Evolutionary conservation across 2,888 invertebrate species (phyloP).

Genomic region (Lobophora halterata): DNA sequence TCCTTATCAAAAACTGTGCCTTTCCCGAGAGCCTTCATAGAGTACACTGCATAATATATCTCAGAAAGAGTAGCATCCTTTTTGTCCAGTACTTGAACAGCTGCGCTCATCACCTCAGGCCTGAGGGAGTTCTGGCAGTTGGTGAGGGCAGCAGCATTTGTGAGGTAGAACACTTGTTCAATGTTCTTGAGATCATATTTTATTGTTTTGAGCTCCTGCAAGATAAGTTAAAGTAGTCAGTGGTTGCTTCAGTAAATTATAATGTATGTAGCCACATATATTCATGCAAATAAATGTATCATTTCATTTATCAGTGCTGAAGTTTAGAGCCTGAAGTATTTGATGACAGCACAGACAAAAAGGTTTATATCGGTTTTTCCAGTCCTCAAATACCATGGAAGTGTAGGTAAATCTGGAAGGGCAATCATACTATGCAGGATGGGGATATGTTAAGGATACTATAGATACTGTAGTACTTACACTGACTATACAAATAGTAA

Average conservation of each 20-base stretch:
- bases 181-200: slow-evolving; percentile 64
- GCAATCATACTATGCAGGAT: too few relatives aligned
- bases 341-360: too few relatives aligned
- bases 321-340: too few relatives aligned
- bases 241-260: background rate
- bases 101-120: slow-evolving; percentile 69
- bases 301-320: too few relatives aligned
- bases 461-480: too few relatives aligned
- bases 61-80: slow-evolving; percentile 85
- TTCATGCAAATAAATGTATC: too few relatives aligned
- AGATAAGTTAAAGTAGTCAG: slow-evolving; percentile 13
- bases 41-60: slow-evolving; percentile 86
- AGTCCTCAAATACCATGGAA: too few relatives aligned
- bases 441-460: too few relatives aligned
- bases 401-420: too few relatives aligned
- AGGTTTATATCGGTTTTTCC: too few relatives aligned
- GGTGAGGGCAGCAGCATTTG: slow-evolving; percentile 82
- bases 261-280: too few relatives aligned
- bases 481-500: too few relatives aligned
- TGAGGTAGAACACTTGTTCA: slow-evolving; percentile 84
- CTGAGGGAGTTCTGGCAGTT: slow-evolving; percentile 75
- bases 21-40: slow-evolving; percentile 85
- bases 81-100: slow-evolving; percentile 82
- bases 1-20: slow-evolving; percentile 81
- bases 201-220: slow-evolving; percentile 54